Evolutionary conservation across 2,113 vertebrate genomes (phyloP), one percentile per base, ranked within the genome.

Genomic region (Nansenia antarctica): DNA sequence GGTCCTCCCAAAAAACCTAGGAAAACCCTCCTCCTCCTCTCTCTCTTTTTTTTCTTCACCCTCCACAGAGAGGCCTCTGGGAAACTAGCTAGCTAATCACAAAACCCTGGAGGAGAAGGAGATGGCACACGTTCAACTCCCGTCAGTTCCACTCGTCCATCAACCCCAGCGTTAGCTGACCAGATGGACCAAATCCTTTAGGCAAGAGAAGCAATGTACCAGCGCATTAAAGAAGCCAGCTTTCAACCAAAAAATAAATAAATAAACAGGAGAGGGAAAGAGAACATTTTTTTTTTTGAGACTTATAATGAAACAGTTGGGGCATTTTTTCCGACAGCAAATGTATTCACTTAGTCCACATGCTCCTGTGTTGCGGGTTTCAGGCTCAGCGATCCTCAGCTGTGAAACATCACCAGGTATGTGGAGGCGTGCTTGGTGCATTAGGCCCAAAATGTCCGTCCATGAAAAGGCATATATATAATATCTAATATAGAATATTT

Each of bases 161-260:
- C 65, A 53, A 67, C 26, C 61, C 32, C 62, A 8, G 30, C 45
- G 69, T 66, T 49, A 65, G 35, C 70, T 22, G 49, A 59, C 32
- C 78, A 73, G 78, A 81, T 77, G 70, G 70, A 77, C 64, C 62
- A 53, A 70, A 63, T 67, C 70, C 70, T 70, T 57, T 32, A 66
- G 73, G 73, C 70, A 66, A n/a, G 60, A 80, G 57, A 69, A 26
- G 64, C 62, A 39, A 62, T 58, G 47, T 57, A 59, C 70, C 78
- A 63, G 58, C 59, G 52, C 52, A 29, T 58, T 58, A 52, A 64
- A 69, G 34, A 66, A 72, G 55, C 29, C 26, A 54, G 47, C 39
- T 62, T 47, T 24, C n/a, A 62, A 22, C n/a, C 29, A 15, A 63
- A 39, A 45, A 26, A 27, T 35, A 22, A 35, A 22, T 15, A 27